A percentile compares a stretch with the other conserved stretches of the same genome.
Evolutionary conservation across 2,888 invertebrate species (phyloP).

Genomic region (Sphaerophoria taeniata): DNA sequence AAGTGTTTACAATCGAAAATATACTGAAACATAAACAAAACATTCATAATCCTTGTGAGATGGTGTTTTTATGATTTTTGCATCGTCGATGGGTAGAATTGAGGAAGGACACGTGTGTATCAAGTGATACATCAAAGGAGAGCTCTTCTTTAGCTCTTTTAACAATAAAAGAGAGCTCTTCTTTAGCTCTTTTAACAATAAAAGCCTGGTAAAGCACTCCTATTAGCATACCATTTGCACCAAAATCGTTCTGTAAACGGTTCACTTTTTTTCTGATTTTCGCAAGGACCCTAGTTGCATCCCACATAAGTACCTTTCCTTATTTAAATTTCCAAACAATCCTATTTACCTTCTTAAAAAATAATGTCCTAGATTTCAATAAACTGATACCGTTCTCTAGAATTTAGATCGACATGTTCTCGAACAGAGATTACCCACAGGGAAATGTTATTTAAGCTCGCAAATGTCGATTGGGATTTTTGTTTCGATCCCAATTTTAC

Average conservation of each 20-base stretch:
- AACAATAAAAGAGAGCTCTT: too few species aligned
- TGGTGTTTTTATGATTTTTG: slow-evolving; percentile 49
- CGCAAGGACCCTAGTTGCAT: background rate
- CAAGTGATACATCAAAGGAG: too few species aligned
- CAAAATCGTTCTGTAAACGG: background rate
- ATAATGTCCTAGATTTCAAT: slow-evolving; percentile 70
- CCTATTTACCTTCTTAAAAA: slow-evolving; percentile 12
- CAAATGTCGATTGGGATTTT: slow-evolving; percentile 58
- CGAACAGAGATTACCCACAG: slow-evolving; percentile 48
- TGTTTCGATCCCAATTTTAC: slow-evolving; percentile 22
- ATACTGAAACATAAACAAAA: slow-evolving; percentile 71
- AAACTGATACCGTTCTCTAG: slow-evolving; percentile 56
- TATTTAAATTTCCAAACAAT: slow-evolving; percentile 52
- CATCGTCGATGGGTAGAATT: background rate
- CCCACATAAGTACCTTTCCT: slow-evolving; percentile 15
- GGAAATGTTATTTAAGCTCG: slow-evolving; percentile 55
- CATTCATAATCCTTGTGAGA: slow-evolving; percentile 72
- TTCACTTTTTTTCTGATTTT: background rate
- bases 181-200: too few species aligned
- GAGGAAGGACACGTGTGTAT: too few species aligned
- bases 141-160: too few species aligned
- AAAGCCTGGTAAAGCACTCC: too few species aligned
- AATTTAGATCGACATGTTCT: slow-evolving; percentile 22
- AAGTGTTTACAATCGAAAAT: slow-evolving; percentile 72
- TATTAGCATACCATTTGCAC: background rate